Percentiles rank a stretch among this genome's conserved stretches.
Conservation (phyloP, 2,888 invertebrate genomes). For the Rambutsinella grinnellia region DNA sequence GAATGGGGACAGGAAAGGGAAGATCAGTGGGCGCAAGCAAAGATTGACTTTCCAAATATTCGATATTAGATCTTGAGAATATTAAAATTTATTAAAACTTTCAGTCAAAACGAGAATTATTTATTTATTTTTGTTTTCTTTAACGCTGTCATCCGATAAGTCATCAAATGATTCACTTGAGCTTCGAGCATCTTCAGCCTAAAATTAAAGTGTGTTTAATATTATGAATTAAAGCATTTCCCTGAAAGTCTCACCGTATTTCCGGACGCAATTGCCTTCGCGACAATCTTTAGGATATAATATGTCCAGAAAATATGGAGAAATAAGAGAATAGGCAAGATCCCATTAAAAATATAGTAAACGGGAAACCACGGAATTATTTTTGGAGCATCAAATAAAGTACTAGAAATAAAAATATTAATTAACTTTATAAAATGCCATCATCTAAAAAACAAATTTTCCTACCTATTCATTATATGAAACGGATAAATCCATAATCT, state of each 20-base stretch:
- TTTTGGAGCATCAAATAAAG: neutral
- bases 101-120: too few relatives aligned
- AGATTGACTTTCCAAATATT: conserved; percentile 25
- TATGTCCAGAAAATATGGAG: conserved; percentile 26
- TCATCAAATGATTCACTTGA: too few relatives aligned
- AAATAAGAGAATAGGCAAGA: neutral
- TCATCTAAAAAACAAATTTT: neutral
- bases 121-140: too few relatives aligned
- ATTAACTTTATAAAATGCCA: too few relatives aligned
- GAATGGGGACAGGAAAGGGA: conserved; percentile 36
- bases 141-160: too few relatives aligned
- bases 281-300: conserved; percentile 6
- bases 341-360: neutral
- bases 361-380: neutral
- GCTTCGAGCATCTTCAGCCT: too few relatives aligned
- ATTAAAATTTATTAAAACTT: too few relatives aligned
- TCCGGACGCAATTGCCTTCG: neutral
- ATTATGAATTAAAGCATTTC: too few relatives aligned
- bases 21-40: conserved; percentile 25
- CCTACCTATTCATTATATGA: conserved; percentile 85
- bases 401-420: conserved; percentile 74
- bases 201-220: too few relatives aligned
- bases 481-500: conserved; percentile 90
- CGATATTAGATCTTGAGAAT: too few relatives aligned
- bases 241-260: too few relatives aligned